Evolutionary conservation across 2,888 invertebrate species (phyloP), one percentile per base, ranked within the genome.

Genomic region (Chironomus tentans): DNA sequence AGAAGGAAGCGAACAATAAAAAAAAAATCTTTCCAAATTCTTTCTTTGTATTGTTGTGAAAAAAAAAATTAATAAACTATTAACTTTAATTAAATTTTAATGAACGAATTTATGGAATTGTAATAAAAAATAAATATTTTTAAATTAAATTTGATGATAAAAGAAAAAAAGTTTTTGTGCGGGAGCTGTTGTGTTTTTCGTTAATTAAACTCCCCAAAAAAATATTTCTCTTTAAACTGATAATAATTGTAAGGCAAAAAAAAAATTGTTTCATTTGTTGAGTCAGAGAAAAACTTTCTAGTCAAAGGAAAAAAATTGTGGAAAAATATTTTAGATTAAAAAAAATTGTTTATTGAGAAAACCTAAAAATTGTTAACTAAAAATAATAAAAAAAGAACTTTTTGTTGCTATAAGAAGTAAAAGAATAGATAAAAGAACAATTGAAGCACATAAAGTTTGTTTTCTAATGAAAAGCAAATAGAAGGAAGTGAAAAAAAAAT

Each of bases 401-500:
- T 56, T 56, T 56, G 15, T 56, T 56, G 56, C 18, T 38, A 10
- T 38, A 38, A 38, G 38, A 38, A 38, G 24, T 65, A 24, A 65
- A 56, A 4, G 13, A 3, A 50, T 50, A 50, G 50, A 15, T 24
- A 56, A 56, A 22, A 62, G 21, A 62, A 18, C 62, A 22, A 21
- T 18, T 62, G 56, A 56, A 56, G 56, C 56, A 56, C 56, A 56
- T 56, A 56, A 56, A 24, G 65, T 65, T 21, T 24, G 21, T 65
- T 24, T 65, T 65, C 65, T 65, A 65, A 65, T 65, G 65, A 65
- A 65, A 65, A 65, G 65, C 65, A 65, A 65, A 65, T 65, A 65
- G 7, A 56, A 18, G 65, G 21, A 24, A 18, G 65, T 65, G 65
- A 65, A 65, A 65, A 28, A 28, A 28, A 38, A 65, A 65, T 65